Evolutionary conservation across 1,140 invertebrate species (phyloP).

Genomic region (Zaprionus tsacasi): DNA sequence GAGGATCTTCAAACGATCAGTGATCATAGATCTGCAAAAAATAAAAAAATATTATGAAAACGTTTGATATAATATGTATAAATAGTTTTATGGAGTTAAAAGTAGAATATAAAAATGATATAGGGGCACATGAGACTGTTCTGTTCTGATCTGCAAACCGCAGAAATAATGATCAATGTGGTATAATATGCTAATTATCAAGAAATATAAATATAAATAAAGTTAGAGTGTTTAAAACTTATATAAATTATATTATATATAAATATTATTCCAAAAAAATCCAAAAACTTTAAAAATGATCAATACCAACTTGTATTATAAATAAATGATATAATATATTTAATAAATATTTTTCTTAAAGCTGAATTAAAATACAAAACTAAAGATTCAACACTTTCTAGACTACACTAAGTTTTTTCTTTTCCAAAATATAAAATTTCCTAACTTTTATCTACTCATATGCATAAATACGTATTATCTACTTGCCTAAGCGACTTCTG

Average conservation of each 20-base stretch:
- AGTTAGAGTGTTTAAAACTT: too few species aligned
- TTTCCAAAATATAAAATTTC: neutral
- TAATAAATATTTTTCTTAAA: neutral
- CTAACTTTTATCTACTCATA: neutral
- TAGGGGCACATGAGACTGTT: too few species aligned
- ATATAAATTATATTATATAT: too few species aligned
- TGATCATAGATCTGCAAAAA: too few species aligned
- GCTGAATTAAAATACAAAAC: neutral
- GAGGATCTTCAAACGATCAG: too few species aligned
- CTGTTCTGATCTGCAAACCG: neutral
- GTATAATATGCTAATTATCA: too few species aligned
- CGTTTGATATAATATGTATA: neutral
- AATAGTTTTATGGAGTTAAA: neutral
- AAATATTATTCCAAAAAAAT: too few species aligned
- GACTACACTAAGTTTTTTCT: neutral
- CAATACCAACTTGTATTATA: too few species aligned
- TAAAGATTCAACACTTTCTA: neutral
- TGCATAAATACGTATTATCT: neutral
- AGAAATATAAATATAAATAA: too few species aligned
- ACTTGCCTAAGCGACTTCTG: neutral
- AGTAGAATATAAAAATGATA: neutral
- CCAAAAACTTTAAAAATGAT: too few species aligned
- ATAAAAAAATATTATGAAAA: too few species aligned
- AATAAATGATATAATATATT: too few species aligned
- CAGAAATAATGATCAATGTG: neutral